Percentiles rank a stretch among this genome's conserved stretches.
Conservation (phyloP, 1,140 invertebrate genomes). For the Apis cerana region DNA sequence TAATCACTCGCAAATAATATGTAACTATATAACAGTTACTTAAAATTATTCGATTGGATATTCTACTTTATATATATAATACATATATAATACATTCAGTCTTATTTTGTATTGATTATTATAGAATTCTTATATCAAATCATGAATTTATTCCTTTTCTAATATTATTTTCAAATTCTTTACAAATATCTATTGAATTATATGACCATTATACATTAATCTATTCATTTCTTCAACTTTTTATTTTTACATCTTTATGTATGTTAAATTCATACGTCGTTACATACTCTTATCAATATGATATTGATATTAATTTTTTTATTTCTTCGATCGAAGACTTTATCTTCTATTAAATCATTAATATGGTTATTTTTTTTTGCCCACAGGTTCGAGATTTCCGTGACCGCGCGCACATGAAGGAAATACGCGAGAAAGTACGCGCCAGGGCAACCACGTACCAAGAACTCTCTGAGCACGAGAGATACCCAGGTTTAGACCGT, state of each 20-base stretch:
- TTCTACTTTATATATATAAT: not conserved
- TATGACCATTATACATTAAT: not conserved
- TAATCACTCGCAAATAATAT: no score
- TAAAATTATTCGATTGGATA: no score
- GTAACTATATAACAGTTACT: no score
- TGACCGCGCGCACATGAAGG: slow-evolving; percentile 63
- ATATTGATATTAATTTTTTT: not conserved
- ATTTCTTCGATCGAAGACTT: no score
- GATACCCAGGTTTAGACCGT: slow-evolving; percentile 82
- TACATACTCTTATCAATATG: no score
- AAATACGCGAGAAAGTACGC: slow-evolving; percentile 69
- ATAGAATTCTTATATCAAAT: not conserved
- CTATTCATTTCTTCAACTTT: not conserved
- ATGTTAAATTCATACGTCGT: no score
- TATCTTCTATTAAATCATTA: no score
- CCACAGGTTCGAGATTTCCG: slow-evolving; percentile 68
- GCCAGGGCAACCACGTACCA: slow-evolving; percentile 78
- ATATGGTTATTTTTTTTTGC: not conserved
- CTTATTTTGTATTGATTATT: not conserved
- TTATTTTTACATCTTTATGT: not conserved
- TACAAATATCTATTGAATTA: not conserved
- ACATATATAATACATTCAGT: not conserved
- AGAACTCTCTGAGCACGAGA: slow-evolving; percentile 81
- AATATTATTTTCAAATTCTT: not conserved
- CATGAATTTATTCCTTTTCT: no score